A percentile compares a stretch with the other conserved stretches of the same genome.
Evolutionary conservation across 2,888 invertebrate genomes (phyloP).

Genomic region (Cephus rjabovi): DNA sequence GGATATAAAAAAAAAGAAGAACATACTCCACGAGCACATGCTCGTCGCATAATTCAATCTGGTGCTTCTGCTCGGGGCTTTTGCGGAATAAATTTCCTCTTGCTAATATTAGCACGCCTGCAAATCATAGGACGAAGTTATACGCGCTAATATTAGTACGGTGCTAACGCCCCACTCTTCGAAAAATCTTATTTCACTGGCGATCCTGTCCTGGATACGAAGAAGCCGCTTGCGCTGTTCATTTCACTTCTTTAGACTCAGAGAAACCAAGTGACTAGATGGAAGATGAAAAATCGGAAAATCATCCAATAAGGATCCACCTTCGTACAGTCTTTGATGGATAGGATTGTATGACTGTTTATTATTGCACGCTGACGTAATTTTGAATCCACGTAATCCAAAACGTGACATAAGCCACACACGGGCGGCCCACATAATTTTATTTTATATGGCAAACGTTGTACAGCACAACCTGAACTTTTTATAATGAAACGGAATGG

Average conservation of each 20-base stretch:
- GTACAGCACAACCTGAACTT: neutral
- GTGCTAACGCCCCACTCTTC: neutral
- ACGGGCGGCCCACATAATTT: conserved; percentile 9
- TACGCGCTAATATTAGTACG: neutral
- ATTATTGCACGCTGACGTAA: conserved; percentile 23
- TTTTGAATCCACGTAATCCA: conserved; percentile 17
- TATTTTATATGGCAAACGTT: conserved; percentile 12
- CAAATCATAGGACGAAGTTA: neutral
- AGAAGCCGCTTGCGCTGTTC: conserved; percentile 9
- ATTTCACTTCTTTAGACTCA: neutral
- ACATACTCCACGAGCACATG: neutral
- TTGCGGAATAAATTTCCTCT: neutral
- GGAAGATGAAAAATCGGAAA: neutral
- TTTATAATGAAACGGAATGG: neutral
- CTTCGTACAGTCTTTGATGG: neutral
- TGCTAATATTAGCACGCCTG: neutral
- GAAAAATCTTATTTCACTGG: neutral
- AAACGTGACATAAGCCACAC: conserved; percentile 24
- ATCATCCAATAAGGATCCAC: neutral
- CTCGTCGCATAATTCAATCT: neutral
- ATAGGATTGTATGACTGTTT: neutral
- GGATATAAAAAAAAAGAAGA: neutral
- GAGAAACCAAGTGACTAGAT: neutral
- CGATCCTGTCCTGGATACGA: neutral
- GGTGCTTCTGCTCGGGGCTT: neutral